Percentiles rank a stretch among this genome's conserved stretches.
Conservation (phyloP, 2,113 vertebrate species). For the Hippotragus niger region DNA sequence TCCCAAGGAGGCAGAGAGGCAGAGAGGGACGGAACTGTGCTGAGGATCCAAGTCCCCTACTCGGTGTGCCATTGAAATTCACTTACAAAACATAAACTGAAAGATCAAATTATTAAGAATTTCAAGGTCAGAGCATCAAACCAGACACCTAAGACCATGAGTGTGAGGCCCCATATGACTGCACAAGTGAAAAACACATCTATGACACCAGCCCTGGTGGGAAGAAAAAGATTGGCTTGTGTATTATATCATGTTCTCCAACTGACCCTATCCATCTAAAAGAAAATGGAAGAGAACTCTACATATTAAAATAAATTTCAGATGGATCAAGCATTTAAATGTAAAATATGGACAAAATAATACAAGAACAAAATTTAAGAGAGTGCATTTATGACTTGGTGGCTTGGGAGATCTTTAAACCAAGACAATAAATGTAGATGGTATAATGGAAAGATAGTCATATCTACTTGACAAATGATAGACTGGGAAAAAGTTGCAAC, state of each 20-base stretch:
- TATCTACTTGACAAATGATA: not conserved
- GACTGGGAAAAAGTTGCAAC: not conserved
- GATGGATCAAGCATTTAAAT: not conserved
- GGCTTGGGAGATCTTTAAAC: not conserved
- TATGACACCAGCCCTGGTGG: not conserved
- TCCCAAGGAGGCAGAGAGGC: not conserved
- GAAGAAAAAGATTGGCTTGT: not conserved
- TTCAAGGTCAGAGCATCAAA: not conserved
- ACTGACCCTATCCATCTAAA: not conserved
- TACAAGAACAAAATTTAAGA: not conserved
- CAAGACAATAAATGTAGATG: not conserved
- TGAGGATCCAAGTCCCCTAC: not conserved
- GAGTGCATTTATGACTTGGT: not conserved
- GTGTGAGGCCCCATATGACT: not conserved
- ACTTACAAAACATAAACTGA: not conserved
- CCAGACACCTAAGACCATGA: not conserved
- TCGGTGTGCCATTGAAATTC: not conserved
- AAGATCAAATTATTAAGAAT: not conserved
- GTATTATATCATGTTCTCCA: not conserved
- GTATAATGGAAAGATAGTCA: not conserved
- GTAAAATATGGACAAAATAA: not conserved
- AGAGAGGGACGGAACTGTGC: not conserved
- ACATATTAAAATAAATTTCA: not conserved
- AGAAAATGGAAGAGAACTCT: not conserved
- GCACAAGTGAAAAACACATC: not conserved